phyloP scores from a whole-genome alignment of 2,888 invertebrate species.

The Noctua fimbriata region DNA sequence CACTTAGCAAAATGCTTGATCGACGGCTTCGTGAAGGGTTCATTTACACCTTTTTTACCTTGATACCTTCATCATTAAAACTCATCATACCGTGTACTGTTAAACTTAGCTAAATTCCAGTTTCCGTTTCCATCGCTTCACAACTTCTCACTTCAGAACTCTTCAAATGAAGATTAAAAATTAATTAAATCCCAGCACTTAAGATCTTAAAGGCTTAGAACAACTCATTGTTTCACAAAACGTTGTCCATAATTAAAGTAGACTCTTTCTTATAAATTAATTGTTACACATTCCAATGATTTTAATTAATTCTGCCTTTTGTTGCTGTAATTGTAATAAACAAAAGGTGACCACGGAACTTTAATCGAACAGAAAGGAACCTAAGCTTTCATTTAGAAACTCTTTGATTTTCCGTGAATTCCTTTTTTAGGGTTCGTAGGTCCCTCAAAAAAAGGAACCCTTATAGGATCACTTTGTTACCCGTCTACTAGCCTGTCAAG shows the following conservation, averaged over 20 bases:
- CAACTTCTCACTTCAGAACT: constrained; percentile 30
- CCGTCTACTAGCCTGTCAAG: no score
- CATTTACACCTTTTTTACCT: no score
- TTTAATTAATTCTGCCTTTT: constrained; percentile 46
- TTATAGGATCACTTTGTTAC: no score
- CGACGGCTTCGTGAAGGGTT: no score
- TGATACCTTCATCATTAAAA: background rate
- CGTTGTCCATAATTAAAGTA: constrained; percentile 39
- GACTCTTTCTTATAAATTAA: constrained; percentile 34
- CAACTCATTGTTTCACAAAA: constrained; percentile 49
- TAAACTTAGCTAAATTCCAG: background rate
- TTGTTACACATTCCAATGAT: constrained; percentile 33
- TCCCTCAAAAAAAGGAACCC: no score
- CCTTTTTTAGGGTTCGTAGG: background rate
- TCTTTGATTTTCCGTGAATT: constrained; percentile 3
- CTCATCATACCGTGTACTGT: background rate
- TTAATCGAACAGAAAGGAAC: background rate
- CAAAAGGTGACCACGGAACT: constrained; percentile 8
- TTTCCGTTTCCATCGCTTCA: constrained; percentile 17
- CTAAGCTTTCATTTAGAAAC: background rate
- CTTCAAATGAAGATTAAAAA: constrained; percentile 41
- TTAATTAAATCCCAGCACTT: constrained; percentile 49
- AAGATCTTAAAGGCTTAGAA: constrained; percentile 38
- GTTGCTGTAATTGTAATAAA: constrained; percentile 30
- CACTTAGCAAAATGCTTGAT: no score